Evolutionary conservation across 2,888 invertebrate species (phyloP), one percentile per base, ranked within the genome.

Genomic region (Thalpophila matura): DNA sequence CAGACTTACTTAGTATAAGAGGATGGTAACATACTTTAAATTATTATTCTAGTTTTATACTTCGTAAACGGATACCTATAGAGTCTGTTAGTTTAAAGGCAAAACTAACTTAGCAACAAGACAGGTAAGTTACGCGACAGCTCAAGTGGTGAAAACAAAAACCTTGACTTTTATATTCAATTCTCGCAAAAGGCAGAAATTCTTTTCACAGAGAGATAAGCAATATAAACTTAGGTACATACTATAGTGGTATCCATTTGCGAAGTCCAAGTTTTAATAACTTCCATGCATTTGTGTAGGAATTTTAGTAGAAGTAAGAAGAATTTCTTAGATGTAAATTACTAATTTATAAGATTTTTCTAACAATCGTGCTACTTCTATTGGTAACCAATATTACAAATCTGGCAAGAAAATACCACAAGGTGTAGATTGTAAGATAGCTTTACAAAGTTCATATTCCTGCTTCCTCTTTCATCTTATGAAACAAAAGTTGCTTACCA

Each of bases 401-500:
- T 12, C 4, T 27, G 5, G 7, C 1, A 3, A 22, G 20, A 18
- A 35, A 35, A 12, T n/a, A n/a, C 7, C 14, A 16, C 27, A 20
- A 29, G n/a, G 24, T 26, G 24, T 7, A 45, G 50, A 65, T 50
- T 47, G 14, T 26, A 12, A 37, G n/a, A 16, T 6, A 49, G 42
- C 27, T 37, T 58, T n/a, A 12, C 12, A 20, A 55, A 38, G 47
- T 43, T 37, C 3, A 49, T 37, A 26, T 24, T 47, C 33, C 35
- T 12, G 9, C 5, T 33, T 54, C 14, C 2, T 38, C 27, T 7
- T 68, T 33, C 31, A 40, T 45, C 14, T n/a, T 31, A 53, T 14
- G 45, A 37, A 60, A 75, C 45, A 61, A 75, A 75, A 60, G 42
- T 75, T 61, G 24, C 42, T 61, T 49, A 37, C 62, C 47, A 35